Base-by-base conservation (phyloP, 2,113 vertebrate species). In the Cavia aperea region DNA sequence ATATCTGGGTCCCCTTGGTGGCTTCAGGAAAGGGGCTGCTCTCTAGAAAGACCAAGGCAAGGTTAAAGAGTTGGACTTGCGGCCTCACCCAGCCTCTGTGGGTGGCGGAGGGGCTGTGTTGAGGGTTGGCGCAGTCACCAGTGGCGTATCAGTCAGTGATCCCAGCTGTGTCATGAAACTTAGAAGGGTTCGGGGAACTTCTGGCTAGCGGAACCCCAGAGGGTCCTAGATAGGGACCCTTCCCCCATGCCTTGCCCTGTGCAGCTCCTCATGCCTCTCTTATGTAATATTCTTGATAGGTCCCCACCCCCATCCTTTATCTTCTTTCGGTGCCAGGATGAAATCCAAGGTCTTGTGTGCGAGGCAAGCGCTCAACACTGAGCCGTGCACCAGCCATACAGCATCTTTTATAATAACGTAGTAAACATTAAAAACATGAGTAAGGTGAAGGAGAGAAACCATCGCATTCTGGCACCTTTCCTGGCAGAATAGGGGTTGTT, bases 401-500 rank as follows among this genome's bases (percentile, higher is more conserved):
- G 4, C 33, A 51, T 51, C 6, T 31, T 46, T 31, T 46, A 77
- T 4, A 54, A 51, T 49, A 56, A 29, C 24, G 36, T 31, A 68
- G n/a, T 36, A 33, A 18, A 14, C 39, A 31, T 8, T 24, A 46
- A 65, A 60, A 43, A 3, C 16, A 56, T 7, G 18, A 39, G 7
- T 7, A 2, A 7, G 43, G 46, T 0, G 2, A 33, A 43, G 65
- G 68, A 29, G 0, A 2, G 51, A 10, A 26, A 23, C 19, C 5
- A 5, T 3, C 16, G 14, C 8, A 7, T 4, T 58, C 36, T 24
- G 36, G 43, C 2, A 0, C 4, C 9, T 72, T 36, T 54, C 18
- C 54, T 54, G 31, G 7, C 3, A 5, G 81, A 31, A 43, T 58
- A 14, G 1, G 0, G 9, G 39, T n/a, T 4, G 2, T 26, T 29